Evolutionary conservation across 2,888 invertebrate species (phyloP), one percentile per base, ranked within the genome.

Genomic region (Deroplatys truncata): DNA sequence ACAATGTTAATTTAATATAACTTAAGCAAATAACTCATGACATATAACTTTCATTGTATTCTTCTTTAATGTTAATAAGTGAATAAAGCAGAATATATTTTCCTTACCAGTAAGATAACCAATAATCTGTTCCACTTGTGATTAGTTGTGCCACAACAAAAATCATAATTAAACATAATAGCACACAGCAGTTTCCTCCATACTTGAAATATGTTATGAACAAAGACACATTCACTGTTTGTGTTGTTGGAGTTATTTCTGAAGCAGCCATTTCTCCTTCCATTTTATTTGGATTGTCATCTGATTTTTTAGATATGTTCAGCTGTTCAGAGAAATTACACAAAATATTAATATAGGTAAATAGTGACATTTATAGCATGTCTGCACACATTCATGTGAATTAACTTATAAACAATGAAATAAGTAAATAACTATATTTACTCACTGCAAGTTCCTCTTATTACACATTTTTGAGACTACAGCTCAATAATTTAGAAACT

Each of bases 81-180:
- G 2, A 1, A 43, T 43, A 1, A 43, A 43, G 16, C 20, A 2
- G 20, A 72, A 20, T 72, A 72, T 43, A 49, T 16, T 8, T 84
- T 72, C 92, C 93, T 93, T 93, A 97, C 98, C 98, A 98, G 92
- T 95, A 93, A 4, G 96, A 96, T 0, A 98, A 94, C 97, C 97
- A 97, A 92, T 97, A 96, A 93, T 98, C 98, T 87, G 95, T 94
- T 88, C 96, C 94, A 84, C 97, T 97, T 89, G 96, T 96, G 88
- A 96, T 93, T 31, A 95, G 92, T 93, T 97, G 97, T 9, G 97
- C 96, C 13, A 96, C 91, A 29, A 97, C 91, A 89, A 96, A 94
- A 84, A 95, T 93, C 0, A 96, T 43, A 0, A 95, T 56, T 5
- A 96, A 94, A 15, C 95, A 86, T 0, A 92, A 15, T 0, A 96